These are phyloP conservation scores for Phylloscopus trochiloides DNA, from an alignment of 2,113 vertebrate species.

Conservation along the genomic window DNA sequence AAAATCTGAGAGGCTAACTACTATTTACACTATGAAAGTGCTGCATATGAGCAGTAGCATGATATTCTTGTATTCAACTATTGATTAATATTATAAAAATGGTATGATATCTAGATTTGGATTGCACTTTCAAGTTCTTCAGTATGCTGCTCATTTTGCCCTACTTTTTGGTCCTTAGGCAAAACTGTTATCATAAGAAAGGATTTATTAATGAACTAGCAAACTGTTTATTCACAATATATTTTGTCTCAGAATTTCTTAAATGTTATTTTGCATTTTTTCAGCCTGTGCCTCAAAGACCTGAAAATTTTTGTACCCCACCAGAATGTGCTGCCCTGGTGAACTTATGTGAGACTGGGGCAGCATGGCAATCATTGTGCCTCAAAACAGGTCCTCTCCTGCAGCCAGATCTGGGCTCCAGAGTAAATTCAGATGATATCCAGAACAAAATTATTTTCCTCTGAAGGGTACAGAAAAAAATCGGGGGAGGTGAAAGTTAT, in stretches of 20 bases:
- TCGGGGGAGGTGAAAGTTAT: not conserved
- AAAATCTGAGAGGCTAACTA: not conserved
- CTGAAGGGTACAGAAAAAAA: not conserved
- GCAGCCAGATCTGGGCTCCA: not conserved
- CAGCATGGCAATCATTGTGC: not conserved
- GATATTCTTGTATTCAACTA: not conserved
- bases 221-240: not conserved
- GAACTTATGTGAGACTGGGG: rapidly evolving
- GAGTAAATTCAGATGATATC: not conserved
- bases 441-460: not conserved
- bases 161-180: not conserved
- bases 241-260: not conserved
- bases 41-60: not conserved
- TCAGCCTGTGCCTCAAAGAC: not conserved
- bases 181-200: not conserved
- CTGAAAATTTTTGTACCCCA: not conserved
- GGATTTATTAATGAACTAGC: not conserved
- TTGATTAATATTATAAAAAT: not conserved
- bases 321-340: not conserved
- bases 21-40: not conserved
- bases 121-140: not conserved
- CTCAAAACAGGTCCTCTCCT: not conserved
- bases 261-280: not conserved
- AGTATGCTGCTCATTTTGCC: not conserved
- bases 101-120: not conserved